phyloP scores from a whole-genome alignment of 2,113 vertebrate species.

The Okapia johnstoni region DNA sequence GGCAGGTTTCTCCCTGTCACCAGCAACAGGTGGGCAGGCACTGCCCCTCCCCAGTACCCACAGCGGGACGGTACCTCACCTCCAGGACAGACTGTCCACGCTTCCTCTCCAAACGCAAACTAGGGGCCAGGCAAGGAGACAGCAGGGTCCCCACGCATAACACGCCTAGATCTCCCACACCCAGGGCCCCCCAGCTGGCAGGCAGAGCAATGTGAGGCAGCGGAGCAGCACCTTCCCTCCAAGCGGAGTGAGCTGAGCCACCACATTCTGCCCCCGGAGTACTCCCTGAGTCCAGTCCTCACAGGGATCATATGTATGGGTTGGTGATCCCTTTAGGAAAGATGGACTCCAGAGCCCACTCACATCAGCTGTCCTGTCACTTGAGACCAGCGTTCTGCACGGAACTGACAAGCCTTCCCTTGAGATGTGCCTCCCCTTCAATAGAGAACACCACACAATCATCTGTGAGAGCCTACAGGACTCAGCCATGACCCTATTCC shows the following conservation, averaged over 20 bases:
- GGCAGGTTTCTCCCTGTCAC: neutral
- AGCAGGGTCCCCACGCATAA: neutral
- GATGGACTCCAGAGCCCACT: neutral
- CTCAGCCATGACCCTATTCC: neutral
- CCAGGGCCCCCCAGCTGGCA: neutral
- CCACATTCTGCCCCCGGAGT: neutral
- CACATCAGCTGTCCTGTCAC: neutral
- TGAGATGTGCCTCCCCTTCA: neutral
- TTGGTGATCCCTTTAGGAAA: neutral
- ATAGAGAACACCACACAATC: neutral
- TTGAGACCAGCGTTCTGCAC: neutral
- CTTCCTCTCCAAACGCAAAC: neutral
- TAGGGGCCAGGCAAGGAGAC: neutral
- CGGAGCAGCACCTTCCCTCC: neutral
- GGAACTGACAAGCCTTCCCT: neutral
- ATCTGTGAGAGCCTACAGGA: neutral
- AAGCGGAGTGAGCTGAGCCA: neutral
- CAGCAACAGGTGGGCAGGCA: conserved; percentile 39
- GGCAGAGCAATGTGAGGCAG: neutral
- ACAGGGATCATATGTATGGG: neutral
- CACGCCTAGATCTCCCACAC: neutral
- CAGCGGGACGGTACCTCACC: neutral
- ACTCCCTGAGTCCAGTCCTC: neutral
- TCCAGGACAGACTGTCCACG: neutral
- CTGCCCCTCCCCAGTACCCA: neutral